A percentile compares a stretch with the other conserved stretches of the same genome.
Evolutionary conservation across 1,140 invertebrate genomes (phyloP).

Genomic region (Hyphantria cunea): DNA sequence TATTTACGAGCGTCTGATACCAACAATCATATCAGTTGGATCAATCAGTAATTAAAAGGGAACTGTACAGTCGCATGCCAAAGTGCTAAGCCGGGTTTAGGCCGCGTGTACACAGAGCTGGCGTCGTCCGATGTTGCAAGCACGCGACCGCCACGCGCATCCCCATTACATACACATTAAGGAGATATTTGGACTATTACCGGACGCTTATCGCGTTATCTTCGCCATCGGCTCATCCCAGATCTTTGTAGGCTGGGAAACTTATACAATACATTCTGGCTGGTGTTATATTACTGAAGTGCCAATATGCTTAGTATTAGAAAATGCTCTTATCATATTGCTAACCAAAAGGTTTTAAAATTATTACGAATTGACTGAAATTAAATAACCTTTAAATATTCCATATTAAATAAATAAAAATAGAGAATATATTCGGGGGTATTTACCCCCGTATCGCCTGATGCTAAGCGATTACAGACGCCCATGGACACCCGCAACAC

Average conservation of each 20-base stretch:
- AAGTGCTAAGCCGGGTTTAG: slow-evolving; percentile 74
- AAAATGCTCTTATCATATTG: too few relatives aligned
- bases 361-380: too few relatives aligned
- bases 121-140: slow-evolving; percentile 24
- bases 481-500: too few relatives aligned
- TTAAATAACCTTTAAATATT: too few relatives aligned
- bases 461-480: too few relatives aligned
- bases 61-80: slow-evolving; percentile 47
- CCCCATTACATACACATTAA: slow-evolving; percentile 70
- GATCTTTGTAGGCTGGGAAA: slow-evolving; percentile 63
- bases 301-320: too few relatives aligned
- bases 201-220: slow-evolving; percentile 70
- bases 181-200: slow-evolving; percentile 68
- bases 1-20: slow-evolving; percentile 56
- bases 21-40: slow-evolving; percentile 55
- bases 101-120: slow-evolving; percentile 55
- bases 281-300: not conserved
- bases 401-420: too few relatives aligned
- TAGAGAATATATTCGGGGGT: too few relatives aligned
- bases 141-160: slow-evolving; percentile 62
- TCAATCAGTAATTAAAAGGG: slow-evolving; percentile 77
- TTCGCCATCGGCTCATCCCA: slow-evolving; percentile 54
- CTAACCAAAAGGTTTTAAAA: too few relatives aligned
- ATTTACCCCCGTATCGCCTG: too few relatives aligned
- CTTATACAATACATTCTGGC: slow-evolving; percentile 2